A percentile compares a stretch with the other conserved stretches of the same genome.
Conservation (phyloP, 2,113 vertebrate species). For the Coptodon bakossiorum region DNA sequence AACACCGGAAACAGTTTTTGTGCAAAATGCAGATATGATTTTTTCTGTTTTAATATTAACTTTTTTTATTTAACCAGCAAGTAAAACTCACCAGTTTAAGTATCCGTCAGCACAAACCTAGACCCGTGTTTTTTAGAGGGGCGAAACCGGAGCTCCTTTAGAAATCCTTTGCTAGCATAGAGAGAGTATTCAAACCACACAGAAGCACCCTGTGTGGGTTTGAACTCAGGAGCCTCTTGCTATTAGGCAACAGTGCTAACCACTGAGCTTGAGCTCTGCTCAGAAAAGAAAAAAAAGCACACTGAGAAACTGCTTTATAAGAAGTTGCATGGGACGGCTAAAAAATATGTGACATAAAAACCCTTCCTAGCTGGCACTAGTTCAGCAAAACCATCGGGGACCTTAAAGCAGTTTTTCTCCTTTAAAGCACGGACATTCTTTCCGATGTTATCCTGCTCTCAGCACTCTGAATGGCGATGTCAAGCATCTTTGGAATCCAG, state of each 20-base stretch:
- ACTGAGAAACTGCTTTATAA: not conserved
- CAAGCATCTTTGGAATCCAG: constrained; percentile 61
- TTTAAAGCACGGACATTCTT: constrained; percentile 54
- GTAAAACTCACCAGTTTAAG: not conserved
- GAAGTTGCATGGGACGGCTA: constrained; percentile 22
- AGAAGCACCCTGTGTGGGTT: not conserved
- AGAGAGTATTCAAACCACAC: not conserved
- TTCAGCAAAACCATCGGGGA: constrained; percentile 60
- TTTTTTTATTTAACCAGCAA: not conserved
- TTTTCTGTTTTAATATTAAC: not conserved
- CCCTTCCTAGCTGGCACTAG: constrained; percentile 40
- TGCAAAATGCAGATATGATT: not conserved
- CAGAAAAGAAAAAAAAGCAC: not conserved
- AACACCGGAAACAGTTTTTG: not conserved
- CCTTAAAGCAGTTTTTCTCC: constrained; percentile 38
- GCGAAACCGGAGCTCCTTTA: not conserved
- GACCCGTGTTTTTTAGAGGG: accelerated
- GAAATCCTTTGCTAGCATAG: not conserved
- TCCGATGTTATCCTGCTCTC: constrained; percentile 59
- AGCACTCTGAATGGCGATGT: constrained; percentile 52
- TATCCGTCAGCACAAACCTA: not conserved
- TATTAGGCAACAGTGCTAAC: not conserved
- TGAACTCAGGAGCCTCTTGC: not conserved
- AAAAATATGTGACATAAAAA: constrained; percentile 39
- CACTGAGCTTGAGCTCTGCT: not conserved